These are phyloP conservation scores for Yasuhikotakia modesta DNA, from an alignment of 2,797 vertebrate species.

Conservation along the genomic window DNA sequence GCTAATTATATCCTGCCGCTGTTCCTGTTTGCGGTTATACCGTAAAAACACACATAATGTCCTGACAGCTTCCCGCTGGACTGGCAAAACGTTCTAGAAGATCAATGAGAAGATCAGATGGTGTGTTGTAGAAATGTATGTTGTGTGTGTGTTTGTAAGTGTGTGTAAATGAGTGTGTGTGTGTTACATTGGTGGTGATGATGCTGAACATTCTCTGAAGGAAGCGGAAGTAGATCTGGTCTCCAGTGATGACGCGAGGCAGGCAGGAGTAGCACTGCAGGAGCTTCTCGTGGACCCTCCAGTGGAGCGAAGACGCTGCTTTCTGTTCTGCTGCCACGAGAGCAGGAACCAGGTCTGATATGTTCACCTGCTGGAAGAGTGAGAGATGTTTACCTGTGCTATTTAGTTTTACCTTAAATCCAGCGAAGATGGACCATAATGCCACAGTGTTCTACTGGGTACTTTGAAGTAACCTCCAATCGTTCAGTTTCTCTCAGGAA, in stretches of 20 bases:
- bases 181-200: slow-evolving; percentile 86
- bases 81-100: slow-evolving; percentile 89
- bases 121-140: no score
- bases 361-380: slow-evolving; percentile 72
- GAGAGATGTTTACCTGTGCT: neutral
- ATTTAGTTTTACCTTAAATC: no score
- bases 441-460: no score
- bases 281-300: slow-evolving; percentile 91
- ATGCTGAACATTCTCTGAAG: slow-evolving; percentile 90
- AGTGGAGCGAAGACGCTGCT: slow-evolving; percentile 88
- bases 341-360: slow-evolving; percentile 86
- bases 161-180: neutral
- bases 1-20: slow-evolving; percentile 90
- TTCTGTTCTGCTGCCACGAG: slow-evolving; percentile 89
- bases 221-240: slow-evolving; percentile 92
- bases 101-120: neutral
- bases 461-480: no score
- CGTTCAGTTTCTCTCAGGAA: no score
- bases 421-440: no score
- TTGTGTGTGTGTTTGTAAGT: no score
- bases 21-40: slow-evolving; percentile 93
- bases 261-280: slow-evolving; percentile 89
- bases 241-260: slow-evolving; percentile 87
- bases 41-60: slow-evolving; percentile 91
- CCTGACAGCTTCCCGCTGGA: slow-evolving; percentile 90